Base-by-base conservation (phyloP, 2,797 vertebrate species). In the Acestrorhynchus altus region DNA sequence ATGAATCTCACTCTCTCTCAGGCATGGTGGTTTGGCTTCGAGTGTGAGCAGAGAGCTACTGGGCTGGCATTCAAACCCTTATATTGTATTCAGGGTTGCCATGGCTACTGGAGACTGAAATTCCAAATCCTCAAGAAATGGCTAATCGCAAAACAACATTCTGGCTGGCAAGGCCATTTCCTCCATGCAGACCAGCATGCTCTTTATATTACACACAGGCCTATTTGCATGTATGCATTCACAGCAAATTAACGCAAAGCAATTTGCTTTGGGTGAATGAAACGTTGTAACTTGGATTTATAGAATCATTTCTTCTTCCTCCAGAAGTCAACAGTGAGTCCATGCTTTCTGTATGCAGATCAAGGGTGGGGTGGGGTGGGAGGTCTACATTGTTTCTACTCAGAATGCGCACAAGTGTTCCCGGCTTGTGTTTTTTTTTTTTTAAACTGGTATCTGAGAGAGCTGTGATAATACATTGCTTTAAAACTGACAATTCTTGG, bases 381-480 rank as follows among this genome's bases (percentile, higher is more conserved):
- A 2, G 2, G 31, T 59, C 24, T 35, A 69, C n/a, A 1, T 24
- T 20, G 46, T 75, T 65, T 68, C 51, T 10, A 42, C 57, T 80
- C 39, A 12, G 63, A 51, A 77, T 57, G 42, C 0, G 20, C 11
- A 18, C 13, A 12, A 26, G 35, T 20, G 87, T 90, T 89, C 87
- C 87, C 83, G 84, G 76, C 84, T 83, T 80, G 81, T 85, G 89
- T 88, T 88, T 89, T 91, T 89, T 89, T 67, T 89, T n/a, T n/a
- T n/a, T n/a, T n/a, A n/a, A n/a, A n/a, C 92, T 93, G 93, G 93
- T 95, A 94, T 94, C 94, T 95, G 93, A 93, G 92, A 90, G 87
- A 88, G 90, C 87, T 81, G 89, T 86, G 88, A 89, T 88, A 88
- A 90, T 88, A 90, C 89, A 90, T 86, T 87, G 89, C 89, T 93